phyloP scores from a whole-genome alignment of 2,113 vertebrate species.

The Plectropomus leopardus region DNA sequence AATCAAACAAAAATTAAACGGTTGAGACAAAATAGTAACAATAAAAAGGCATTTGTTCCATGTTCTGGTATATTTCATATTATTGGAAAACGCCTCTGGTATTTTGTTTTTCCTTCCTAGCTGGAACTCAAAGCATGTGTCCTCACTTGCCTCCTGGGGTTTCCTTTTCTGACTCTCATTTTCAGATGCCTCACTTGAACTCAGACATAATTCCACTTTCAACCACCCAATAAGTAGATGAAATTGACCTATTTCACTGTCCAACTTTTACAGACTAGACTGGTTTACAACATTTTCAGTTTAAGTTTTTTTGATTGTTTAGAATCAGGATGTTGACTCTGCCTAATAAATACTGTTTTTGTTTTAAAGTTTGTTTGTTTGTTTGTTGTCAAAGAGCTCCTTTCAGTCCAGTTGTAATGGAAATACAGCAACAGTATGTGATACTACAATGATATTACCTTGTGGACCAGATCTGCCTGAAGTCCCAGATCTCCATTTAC shows the following conservation, averaged over 20 bases:
- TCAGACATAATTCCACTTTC: neutral
- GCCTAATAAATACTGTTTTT: neutral
- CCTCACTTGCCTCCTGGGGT: neutral
- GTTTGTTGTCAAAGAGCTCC: neutral
- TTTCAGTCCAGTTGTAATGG: neutral
- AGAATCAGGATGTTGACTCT: neutral
- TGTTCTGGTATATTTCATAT: neutral
- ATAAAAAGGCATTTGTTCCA: neutral
- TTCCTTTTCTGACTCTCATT: slow-evolving; percentile 35
- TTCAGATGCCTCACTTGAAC: neutral
- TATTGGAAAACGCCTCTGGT: neutral
- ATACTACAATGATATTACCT: neutral
- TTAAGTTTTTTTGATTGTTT: neutral
- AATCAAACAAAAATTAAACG: too few relatives aligned
- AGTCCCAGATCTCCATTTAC: too few relatives aligned
- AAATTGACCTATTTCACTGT: neutral
- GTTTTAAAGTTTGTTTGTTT: neutral
- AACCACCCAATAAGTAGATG: neutral
- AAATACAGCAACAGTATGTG: neutral
- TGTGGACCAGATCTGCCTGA: neutral
- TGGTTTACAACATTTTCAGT: neutral
- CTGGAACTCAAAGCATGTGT: neutral
- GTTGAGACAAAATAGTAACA: too few relatives aligned
- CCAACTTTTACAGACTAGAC: neutral
- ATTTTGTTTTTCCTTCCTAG: slow-evolving; percentile 17